Evolutionary conservation across 2,888 invertebrate species (phyloP), one percentile per base, ranked within the genome.

Genomic region (Crioceris asparagi): DNA sequence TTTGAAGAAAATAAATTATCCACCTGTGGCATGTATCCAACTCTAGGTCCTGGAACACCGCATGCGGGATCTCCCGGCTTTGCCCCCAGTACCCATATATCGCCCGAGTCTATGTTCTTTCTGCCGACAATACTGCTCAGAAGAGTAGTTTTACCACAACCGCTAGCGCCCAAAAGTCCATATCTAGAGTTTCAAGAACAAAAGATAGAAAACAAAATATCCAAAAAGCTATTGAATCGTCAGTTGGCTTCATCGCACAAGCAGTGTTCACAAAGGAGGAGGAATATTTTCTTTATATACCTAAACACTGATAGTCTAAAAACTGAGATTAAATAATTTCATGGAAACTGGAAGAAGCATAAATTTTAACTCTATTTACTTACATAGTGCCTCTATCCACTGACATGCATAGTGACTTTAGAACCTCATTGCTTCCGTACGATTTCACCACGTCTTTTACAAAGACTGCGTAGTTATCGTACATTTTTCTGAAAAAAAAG

Each of bases 141-240:
- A 4, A 91, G 66, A 0, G 91, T 91, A 0, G 91, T 91, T 64
- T 91, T 91, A 1, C 88, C 88, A 59, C 91, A 91, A 0, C 91
- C 91, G 48, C 87, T 88, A 0, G 91, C 86, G n/a, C 91, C 91
- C 27, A 91, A 68, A 0, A 91, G 72, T 46, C 90, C 90, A 57
- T 91, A 91, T 54, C 88, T 90, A 65, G 16, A 68, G 47, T 18
- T 26, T n/a, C n/a, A n/a, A n/a, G n/a, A n/a, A n/a, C n/a, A n/a
- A n/a, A n/a, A n/a, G n/a, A n/a, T n/a, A n/a, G n/a, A n/a, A n/a
- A n/a, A n/a, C n/a, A n/a, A n/a, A n/a, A n/a, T n/a, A n/a, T n/a
- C n/a, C n/a, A n/a, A n/a, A n/a, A n/a, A n/a, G n/a, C n/a, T n/a
- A n/a, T n/a, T n/a, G n/a, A n/a, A n/a, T n/a, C n/a, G n/a, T n/a